Conservation (phyloP, 2,113 vertebrate genomes). For the Phainopepla nitens region DNA sequence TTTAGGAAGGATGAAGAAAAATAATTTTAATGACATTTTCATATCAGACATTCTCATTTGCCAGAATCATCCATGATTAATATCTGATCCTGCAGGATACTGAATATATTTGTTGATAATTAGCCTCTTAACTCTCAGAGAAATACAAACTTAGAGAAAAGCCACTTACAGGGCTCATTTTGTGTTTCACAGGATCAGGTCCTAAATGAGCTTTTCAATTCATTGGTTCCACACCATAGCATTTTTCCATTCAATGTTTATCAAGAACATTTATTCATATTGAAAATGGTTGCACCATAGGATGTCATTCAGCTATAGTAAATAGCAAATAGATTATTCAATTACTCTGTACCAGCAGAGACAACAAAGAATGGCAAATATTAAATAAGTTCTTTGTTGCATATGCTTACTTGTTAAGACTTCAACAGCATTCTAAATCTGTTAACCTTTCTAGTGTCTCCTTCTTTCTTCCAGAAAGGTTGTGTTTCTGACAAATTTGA, state of each 20-base stretch:
- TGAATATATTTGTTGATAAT: background rate
- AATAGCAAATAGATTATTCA: conserved; percentile 61
- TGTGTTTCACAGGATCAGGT: background rate
- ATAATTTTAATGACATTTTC: background rate
- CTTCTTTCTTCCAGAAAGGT: conserved; percentile 27
- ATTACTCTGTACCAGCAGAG: conserved; percentile 38
- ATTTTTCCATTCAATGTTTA: conserved; percentile 37
- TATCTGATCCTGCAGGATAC: background rate
- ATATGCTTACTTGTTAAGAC: conserved; percentile 20
- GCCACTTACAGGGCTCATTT: background rate
- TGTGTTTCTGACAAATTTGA: conserved; percentile 57
- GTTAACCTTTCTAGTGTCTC: conserved; percentile 63
- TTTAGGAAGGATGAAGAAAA: background rate
- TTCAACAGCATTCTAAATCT: conserved; percentile 63
- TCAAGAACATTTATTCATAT: conserved; percentile 3
- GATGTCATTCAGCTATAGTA: conserved; percentile 4
- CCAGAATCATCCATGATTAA: background rate
- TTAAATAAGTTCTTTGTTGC: conserved; percentile 60
- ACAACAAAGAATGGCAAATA: conserved; percentile 56
- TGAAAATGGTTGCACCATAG: background rate
- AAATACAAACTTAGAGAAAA: background rate
- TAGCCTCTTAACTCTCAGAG: background rate
- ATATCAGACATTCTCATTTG: background rate
- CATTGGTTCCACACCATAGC: background rate
- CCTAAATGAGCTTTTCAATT: conserved; percentile 41